Conservation (phyloP, 2,888 invertebrate genomes). For the Pseudococcus longispinus region DNA sequence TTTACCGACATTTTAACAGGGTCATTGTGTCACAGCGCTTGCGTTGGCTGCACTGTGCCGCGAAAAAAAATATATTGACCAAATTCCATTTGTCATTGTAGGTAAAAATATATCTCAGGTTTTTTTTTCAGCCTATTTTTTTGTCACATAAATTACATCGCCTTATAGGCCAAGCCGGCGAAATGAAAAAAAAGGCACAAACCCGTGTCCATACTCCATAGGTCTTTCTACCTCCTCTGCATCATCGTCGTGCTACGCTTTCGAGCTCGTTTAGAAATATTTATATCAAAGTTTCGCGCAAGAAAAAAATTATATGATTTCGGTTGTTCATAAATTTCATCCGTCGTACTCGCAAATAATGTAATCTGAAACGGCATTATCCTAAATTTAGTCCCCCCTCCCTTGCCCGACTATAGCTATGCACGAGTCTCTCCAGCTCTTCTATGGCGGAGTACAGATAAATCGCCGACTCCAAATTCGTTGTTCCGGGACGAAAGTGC, state of each 20-base stretch:
- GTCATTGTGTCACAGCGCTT: neutral
- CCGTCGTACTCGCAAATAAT: conserved; percentile 40
- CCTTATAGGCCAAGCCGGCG: neutral
- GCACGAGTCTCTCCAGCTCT: neutral
- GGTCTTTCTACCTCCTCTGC: neutral
- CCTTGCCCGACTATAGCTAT: neutral
- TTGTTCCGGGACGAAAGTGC: conserved; percentile 52
- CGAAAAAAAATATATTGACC: conserved; percentile 23
- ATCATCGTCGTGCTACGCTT: neutral
- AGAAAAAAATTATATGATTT: conserved; percentile 44
- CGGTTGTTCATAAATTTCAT: conserved; percentile 43
- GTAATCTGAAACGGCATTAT: conserved; percentile 52
- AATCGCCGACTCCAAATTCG: conserved; percentile 51
- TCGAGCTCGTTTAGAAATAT: conserved; percentile 35
- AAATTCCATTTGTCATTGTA: conserved; percentile 30
- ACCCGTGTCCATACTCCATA: neutral
- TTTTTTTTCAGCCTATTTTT: neutral
- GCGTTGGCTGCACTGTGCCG: too few species aligned
- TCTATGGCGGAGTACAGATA: conserved; percentile 16
- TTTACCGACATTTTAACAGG: neutral
- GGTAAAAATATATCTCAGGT: conserved; percentile 29
- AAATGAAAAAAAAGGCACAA: neutral
- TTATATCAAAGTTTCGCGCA: conserved; percentile 26
- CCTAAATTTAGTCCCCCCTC: conserved; percentile 36
- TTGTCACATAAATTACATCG: conserved; percentile 25